Conservation (phyloP, 1,140 invertebrate species). For the Agraylea sexmaculata region DNA sequence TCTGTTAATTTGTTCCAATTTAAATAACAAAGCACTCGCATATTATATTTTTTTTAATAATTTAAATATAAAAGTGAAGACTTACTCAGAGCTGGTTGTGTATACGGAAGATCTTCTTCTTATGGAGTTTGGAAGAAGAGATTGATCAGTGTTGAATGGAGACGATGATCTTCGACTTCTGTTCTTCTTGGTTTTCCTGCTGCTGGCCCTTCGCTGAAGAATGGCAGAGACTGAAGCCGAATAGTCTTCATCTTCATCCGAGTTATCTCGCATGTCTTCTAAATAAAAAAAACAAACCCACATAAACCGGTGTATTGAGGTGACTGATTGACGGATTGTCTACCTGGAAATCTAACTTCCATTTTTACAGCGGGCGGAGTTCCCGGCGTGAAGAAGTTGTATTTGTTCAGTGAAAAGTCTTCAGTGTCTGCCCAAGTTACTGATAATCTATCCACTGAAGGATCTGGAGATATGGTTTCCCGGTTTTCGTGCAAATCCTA, state of each 20-base stretch:
- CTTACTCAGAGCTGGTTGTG: slow-evolving; percentile 77
- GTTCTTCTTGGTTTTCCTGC: slow-evolving; percentile 46
- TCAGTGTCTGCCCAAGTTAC: slow-evolving; percentile 52
- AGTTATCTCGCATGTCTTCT: slow-evolving; percentile 29
- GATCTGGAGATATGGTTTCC: slow-evolving; percentile 47
- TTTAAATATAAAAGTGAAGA: no score
- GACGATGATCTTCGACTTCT: slow-evolving; percentile 53
- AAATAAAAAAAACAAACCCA: slow-evolving; percentile 3
- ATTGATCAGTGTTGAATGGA: slow-evolving; percentile 48
- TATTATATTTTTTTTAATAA: no score
- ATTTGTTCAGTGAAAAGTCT: slow-evolving; percentile 20
- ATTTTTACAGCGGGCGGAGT: slow-evolving; percentile 16
- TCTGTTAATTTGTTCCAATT: no score
- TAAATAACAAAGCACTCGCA: no score
- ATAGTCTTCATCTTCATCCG: slow-evolving; percentile 68
- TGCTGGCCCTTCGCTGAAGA: slow-evolving; percentile 58
- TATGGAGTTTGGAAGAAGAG: slow-evolving; percentile 18
- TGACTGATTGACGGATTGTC: not conserved
- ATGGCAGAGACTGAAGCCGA: slow-evolving; percentile 71
- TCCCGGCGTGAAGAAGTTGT: slow-evolving; percentile 15
- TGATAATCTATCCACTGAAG: slow-evolving; percentile 53
- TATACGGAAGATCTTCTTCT: slow-evolving; percentile 65
- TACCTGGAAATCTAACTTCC: slow-evolving; percentile 21
- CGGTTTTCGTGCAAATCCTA: slow-evolving; percentile 27
- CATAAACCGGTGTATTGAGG: not conserved